Base-by-base conservation (phyloP, 2,797 vertebrate genomes). In the Enteromius mattozi region DNA sequence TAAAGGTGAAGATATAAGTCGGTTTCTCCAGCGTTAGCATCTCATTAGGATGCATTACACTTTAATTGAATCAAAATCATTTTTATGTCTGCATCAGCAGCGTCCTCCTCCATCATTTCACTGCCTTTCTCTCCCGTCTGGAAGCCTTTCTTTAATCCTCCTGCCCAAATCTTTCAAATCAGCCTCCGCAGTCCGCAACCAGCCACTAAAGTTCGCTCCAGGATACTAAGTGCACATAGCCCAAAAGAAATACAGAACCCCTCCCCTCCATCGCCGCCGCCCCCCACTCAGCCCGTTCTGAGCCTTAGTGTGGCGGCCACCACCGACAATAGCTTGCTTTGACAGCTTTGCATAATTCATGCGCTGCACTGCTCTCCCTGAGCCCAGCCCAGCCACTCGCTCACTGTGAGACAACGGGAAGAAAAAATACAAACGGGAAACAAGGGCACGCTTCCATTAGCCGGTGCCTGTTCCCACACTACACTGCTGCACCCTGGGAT, bases 271-370 rank as follows among this genome's bases (percentile, higher is more conserved):
- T 33, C n/a, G 9, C 69, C 10, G 0, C 37, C 10, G 2, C 27
- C 37, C 61, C 45, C 45, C 6, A 30, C 72, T 4, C 86, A 10
- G 12, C 24, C 65, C 66, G 6, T 75, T 71, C 66, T 42, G 54
- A 82, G 88, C 92, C 94, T 95, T 92, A 91, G 92, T 90, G 91
- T 94, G 93, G 92, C 92, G 93, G 94, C 93, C 86, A 88, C 89
- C 90, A 92, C 94, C 95, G 95, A 96, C 91, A 88, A 96, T 96
- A 96, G 95, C 86, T 92, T 94, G 93, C 95, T 95, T 95, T 96
- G 96, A 95, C 93, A 92, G 94, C 90, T 93, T 96, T 97, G 95
- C 97, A 97, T 98, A 97, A 98, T 98, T 97, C 96, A 97, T 95
- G 92, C 88, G 91, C 89, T 88, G 90, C 90, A 91, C 91, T 85